phyloP scores from a whole-genome alignment of 2,797 vertebrate genomes.

The Acipenser ruthenus region DNA sequence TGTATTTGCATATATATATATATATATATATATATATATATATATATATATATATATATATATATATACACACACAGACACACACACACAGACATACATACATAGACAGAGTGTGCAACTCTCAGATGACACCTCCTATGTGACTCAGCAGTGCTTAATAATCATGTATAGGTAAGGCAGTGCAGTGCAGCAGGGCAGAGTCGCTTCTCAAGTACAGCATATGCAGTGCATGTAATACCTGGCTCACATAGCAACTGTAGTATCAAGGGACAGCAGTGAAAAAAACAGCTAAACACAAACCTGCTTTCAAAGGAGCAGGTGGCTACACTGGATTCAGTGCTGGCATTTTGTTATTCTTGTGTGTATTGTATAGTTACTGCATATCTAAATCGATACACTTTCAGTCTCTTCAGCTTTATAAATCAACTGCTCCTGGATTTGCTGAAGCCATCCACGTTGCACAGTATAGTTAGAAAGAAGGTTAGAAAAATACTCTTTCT shows the following conservation, averaged over 20 bases:
- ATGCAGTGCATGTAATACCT: slow-evolving; percentile 49
- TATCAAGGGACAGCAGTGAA: slow-evolving; percentile 23
- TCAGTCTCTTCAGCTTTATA: not conserved
- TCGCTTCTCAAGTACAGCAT: slow-evolving; percentile 47
- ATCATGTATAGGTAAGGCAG: slow-evolving; percentile 46
- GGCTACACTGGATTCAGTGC: not conserved
- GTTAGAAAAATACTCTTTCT: too few species aligned
- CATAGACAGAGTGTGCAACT: slow-evolving; percentile 12
- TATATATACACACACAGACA: not conserved
- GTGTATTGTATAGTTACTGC: not conserved
- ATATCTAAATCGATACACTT: not conserved
- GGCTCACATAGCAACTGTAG: slow-evolving; percentile 49
- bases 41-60: slow-evolving; percentile 16
- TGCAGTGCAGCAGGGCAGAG: slow-evolving; percentile 43
- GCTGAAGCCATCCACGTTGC: too few species aligned
- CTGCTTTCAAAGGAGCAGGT: not conserved
- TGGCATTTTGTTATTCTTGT: not conserved
- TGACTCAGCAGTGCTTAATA: slow-evolving; percentile 32
- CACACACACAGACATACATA: not conserved
- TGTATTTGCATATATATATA: slow-evolving; percentile 15
- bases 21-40: slow-evolving; percentile 18
- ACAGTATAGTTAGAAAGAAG: too few species aligned
- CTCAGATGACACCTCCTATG: slow-evolving; percentile 32
- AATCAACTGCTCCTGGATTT: not conserved
- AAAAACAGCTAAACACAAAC: slow-evolving; percentile 21